These are phyloP conservation scores for Elymnias hypermnestra DNA, from an alignment of 1,140 invertebrate species.

Conservation along the genomic window DNA sequence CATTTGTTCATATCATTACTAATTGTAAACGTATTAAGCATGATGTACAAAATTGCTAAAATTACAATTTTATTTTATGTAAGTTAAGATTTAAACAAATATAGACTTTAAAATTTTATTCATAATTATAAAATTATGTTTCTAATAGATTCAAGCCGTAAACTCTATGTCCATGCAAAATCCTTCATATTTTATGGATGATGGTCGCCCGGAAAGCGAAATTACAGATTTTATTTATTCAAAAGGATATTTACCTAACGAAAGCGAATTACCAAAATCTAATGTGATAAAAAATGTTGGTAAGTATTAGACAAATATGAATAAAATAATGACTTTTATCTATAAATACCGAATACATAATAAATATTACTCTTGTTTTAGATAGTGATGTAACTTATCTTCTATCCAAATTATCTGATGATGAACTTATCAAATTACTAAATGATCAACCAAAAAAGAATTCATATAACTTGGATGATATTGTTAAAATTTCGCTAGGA, in stretches of 20 bases:
- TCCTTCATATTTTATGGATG: slow-evolving; percentile 27
- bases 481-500: slow-evolving; percentile 36
- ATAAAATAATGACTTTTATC: no score
- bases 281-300: slow-evolving; percentile 36
- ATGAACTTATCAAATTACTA: slow-evolving; percentile 48
- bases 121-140: not conserved
- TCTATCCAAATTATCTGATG: slow-evolving; percentile 54
- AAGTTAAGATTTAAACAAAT: not conserved
- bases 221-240: slow-evolving; percentile 39
- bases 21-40: slow-evolving; percentile 3
- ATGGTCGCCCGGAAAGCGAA: slow-evolving; percentile 30
- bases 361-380: slow-evolving; percentile 17
- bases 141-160: slow-evolving; percentile 32
- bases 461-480: slow-evolving; percentile 46
- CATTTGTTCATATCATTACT: slow-evolving; percentile 38
- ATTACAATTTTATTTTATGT: slow-evolving; percentile 10
- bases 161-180: slow-evolving; percentile 30
- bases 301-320: slow-evolving; percentile 24
- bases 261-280: slow-evolving; percentile 39
- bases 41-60: slow-evolving; percentile 6
- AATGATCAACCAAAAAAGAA: slow-evolving; percentile 43
- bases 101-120: not conserved
- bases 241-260: slow-evolving; percentile 46
- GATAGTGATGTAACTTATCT: slow-evolving; percentile 47
- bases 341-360: no score